Conservation (phyloP, 2,113 vertebrate species). For the Turdus rufiventris region DNA sequence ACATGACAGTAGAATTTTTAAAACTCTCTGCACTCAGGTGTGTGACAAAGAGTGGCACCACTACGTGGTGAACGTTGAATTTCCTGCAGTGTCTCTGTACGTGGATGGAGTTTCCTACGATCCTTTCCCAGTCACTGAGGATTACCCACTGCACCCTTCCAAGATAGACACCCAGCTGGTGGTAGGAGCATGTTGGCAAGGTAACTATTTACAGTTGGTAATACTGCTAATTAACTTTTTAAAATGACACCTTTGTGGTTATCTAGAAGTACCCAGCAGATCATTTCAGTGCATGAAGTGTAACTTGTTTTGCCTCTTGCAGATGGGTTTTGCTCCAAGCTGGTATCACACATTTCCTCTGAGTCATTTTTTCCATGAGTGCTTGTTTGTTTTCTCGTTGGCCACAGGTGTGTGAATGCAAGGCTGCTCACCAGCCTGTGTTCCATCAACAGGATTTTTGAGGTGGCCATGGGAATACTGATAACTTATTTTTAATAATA, state of each 20-base stretch:
- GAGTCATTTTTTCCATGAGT: neutral
- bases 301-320: neutral
- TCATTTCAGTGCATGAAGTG: neutral
- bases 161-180: slow-evolving; percentile 90
- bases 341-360: neutral
- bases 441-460: neutral
- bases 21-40: slow-evolving; percentile 68
- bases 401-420: neutral
- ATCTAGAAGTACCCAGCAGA: neutral
- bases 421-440: neutral
- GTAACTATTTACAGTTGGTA: slow-evolving; percentile 57
- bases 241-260: neutral
- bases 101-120: slow-evolving; percentile 88
- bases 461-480: neutral
- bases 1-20: neutral
- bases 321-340: neutral
- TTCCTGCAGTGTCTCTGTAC: slow-evolving; percentile 84
- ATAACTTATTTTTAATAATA: neutral
- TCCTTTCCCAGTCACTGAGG: slow-evolving; percentile 93
- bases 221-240: neutral
- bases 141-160: slow-evolving; percentile 89
- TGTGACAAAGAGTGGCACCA: slow-evolving; percentile 98
- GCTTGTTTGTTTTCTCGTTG: neutral
- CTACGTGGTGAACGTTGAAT: slow-evolving; percentile 90
- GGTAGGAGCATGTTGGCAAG: slow-evolving; percentile 98